Percentiles rank a stretch among this genome's conserved stretches.
These are phyloP conservation scores for Stomatorhinus walkeri DNA, from an alignment of 2,797 vertebrate species.

Conservation along the genomic window DNA sequence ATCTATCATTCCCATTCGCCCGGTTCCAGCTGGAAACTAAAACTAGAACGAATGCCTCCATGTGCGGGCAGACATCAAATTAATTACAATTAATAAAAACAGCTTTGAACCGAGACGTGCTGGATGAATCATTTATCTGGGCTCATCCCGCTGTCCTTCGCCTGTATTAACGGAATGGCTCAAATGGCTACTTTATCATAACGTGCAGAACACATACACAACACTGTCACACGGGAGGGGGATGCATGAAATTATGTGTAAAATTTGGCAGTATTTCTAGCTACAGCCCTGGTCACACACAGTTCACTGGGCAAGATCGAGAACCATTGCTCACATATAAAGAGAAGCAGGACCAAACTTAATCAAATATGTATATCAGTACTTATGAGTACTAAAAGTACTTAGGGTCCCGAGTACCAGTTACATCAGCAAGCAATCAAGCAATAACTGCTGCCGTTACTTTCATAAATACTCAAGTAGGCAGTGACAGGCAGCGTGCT, in stretches of 20 bases:
- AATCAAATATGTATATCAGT: not conserved
- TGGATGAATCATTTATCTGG: not conserved
- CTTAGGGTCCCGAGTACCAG: not conserved
- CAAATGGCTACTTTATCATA: not conserved
- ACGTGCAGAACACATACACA: not conserved
- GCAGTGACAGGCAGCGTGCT: not conserved
- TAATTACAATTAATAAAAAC: not conserved
- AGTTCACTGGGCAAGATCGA: not conserved
- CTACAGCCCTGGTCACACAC: not conserved
- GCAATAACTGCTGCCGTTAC: not conserved
- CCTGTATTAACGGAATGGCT: not conserved
- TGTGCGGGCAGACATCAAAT: not conserved
- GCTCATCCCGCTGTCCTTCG: not conserved
- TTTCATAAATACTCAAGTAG: not conserved
- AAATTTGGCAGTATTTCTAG: not conserved
- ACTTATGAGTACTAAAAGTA: not conserved
- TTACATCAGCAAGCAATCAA: not conserved
- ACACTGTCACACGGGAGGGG: not conserved
- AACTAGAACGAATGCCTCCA: not conserved
- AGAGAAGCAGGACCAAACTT: not conserved
- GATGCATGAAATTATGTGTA: not conserved
- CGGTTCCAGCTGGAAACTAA: not conserved
- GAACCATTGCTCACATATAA: not conserved
- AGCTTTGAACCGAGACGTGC: not conserved
- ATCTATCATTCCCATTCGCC: not conserved